Evolutionary conservation across 2,797 vertebrate species (phyloP), one percentile per base, ranked within the genome.

Genomic region (Cephalopachus bancanus): DNA sequence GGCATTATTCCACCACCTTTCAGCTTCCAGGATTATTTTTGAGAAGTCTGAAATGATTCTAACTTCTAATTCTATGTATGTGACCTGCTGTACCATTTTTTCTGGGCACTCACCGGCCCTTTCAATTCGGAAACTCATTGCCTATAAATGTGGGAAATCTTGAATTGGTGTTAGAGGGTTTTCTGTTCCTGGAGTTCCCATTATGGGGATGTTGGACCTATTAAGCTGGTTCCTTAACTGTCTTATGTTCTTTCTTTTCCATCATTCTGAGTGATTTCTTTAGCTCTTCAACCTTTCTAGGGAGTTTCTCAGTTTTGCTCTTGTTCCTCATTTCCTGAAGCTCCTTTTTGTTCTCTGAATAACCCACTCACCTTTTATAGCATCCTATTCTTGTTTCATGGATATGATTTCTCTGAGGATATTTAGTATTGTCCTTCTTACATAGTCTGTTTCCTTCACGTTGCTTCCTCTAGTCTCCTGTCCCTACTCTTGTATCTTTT

Each of bases 251-350:
- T 94, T 51, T 24, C 60, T 64, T 91, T 60, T 75, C 22, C 7
- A 22, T 20, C 22, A 22, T 89, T 92, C 64, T 90, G 51, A 57
- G 26, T 60, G n/a, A 60, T 67, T 71, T 90, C 55, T 51, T 92
- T 24, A 94, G 26, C 10, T 60, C 69, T 94, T 94, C n/a, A 94
- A n/a, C 3, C 22, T 17, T 72, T 24, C 60, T 90, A 15, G 33
- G 60, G 69, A 69, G 65, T 92, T 90, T 83, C 81, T 94, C 75
- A 64, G 81, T 86, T 94, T n/a, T 74, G 10, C 5, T 83, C 37
- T 53, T 26, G 30, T 59, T 86, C 91, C 78, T 69, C 74, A 79
- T 92, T 74, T 84, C 44, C 24, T 57, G 24, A 49, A 72, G 14
- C 9, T 55, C 51, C 14, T 74, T n/a, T 53, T 91, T 87, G 20